Percentiles rank a stretch among this genome's conserved stretches.
phyloP scores from a whole-genome alignment of 2,888 invertebrate species.

The Tetropium fuscum region DNA sequence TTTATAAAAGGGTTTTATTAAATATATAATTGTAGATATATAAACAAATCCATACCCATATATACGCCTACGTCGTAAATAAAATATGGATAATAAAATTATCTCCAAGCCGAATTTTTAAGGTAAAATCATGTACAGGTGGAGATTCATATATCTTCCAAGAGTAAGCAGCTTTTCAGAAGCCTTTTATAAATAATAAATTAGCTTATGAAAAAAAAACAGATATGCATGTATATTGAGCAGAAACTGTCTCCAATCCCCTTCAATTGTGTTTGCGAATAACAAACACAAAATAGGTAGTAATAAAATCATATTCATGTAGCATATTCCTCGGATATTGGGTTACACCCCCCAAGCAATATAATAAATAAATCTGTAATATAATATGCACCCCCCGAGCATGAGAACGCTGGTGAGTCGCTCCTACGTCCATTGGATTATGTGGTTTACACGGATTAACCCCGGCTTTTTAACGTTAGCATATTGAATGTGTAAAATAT shows the following conservation, averaged over 20 bases:
- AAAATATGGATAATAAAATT: too few species aligned
- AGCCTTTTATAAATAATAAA: too few species aligned
- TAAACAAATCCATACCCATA: too few species aligned
- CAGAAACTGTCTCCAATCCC: background rate
- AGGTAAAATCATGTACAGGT: too few species aligned
- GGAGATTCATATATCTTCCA: too few species aligned
- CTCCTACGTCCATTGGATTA: slow-evolving; percentile 58
- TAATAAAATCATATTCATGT: slow-evolving; percentile 60
- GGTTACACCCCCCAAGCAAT: slow-evolving; percentile 61
- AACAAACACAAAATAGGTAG: slow-evolving; percentile 41
- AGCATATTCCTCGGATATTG: slow-evolving; percentile 61
- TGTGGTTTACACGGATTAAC: slow-evolving; percentile 65
- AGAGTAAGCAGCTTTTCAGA: too few species aligned
- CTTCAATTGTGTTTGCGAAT: slow-evolving; percentile 17
- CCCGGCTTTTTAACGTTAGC: slow-evolving; percentile 62
- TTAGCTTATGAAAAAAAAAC: too few species aligned
- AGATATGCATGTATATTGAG: too few species aligned
- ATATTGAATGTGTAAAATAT: slow-evolving; percentile 65
- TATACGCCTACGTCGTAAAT: too few species aligned
- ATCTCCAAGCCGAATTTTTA: too few species aligned
- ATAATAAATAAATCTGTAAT: slow-evolving; percentile 64
- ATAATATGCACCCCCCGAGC: slow-evolving; percentile 62
- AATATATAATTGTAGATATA: too few species aligned
- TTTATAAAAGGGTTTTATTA: too few species aligned
- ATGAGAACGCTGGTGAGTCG: slow-evolving; percentile 52